Base-by-base conservation (phyloP, 2,888 invertebrate species). In the Lithophane semibrunnea region DNA sequence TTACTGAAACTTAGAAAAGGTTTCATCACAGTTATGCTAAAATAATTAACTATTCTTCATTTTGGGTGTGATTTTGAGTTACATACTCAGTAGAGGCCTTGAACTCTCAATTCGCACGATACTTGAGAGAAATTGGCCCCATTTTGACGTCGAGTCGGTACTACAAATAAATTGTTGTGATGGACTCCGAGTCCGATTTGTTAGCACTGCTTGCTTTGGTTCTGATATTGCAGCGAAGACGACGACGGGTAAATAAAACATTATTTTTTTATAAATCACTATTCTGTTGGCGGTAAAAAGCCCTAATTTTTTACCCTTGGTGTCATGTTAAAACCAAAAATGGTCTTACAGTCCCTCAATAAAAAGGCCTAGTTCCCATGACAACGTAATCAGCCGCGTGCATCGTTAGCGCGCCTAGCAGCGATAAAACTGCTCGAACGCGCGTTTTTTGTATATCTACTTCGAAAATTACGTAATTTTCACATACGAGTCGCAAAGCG, bases 121-220 rank as follows among this genome's bases (percentile, higher is more conserved):
- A 58, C 13, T 47, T 37, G 1, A 24, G 1, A 16, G 8, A 21
- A 49, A 60, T 16, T 42, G 44, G 29, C 3, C 21, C 24, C 24
- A 61, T 44, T 52, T 74, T 49, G 58, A 42, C 21, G 18, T 54
- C 16, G 10, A 74, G 0, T 42, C 24, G 12, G 8, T 21, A 29
- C 13, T 12, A 24, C 16, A 54, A 47, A 49, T 65, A 54, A 47
- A 49, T 65, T 56, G 16, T n/a, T 13, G 5, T 3, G 7, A 66
- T 77, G 66, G 47, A 76, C n/a, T 24, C 18, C 0, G 13, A 77
- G 24, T 49, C 37, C 9, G 21, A 76, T n/a, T 47, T 77, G n/a
- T 21, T 18, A 66, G 37, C 18, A 56, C 29, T 49, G 24, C 54
- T 77, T 37, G 24, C 21, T 24, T 24, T 77, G 13, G 44, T 75